Evolutionary conservation across 1,140 invertebrate genomes (phyloP).

Genomic region (Melipona quadrifasciata): DNA sequence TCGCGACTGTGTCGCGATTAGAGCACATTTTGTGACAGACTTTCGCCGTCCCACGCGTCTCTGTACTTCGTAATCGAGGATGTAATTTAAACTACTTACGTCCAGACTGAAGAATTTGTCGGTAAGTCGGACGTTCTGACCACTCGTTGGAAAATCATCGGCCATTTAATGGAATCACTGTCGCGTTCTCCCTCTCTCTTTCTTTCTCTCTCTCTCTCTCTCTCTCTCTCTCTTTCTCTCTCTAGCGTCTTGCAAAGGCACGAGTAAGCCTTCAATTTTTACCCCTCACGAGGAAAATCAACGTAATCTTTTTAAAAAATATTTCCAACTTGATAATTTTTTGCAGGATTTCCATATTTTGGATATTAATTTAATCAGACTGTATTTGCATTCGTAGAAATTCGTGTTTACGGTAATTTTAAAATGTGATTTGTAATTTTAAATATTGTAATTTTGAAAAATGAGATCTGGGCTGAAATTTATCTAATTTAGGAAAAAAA

Average conservation of each 20-base stretch:
- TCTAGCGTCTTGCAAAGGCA: neutral
- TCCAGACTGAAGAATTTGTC: slow-evolving; percentile 58
- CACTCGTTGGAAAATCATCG: slow-evolving; percentile 32
- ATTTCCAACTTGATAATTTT: neutral
- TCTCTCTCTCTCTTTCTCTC: no score
- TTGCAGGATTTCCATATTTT: neutral
- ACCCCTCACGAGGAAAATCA: neutral
- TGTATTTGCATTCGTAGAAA: no score
- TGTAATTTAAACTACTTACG: slow-evolving; percentile 65
- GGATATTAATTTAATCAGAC: no score
- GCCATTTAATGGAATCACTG: slow-evolving; percentile 20
- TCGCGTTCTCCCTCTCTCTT: no score
- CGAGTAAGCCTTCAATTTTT: neutral
- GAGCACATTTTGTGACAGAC: slow-evolving; percentile 41
- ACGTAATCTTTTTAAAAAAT: neutral
- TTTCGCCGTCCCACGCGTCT: slow-evolving; percentile 63
- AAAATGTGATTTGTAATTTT: no score
- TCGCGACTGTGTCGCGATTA: slow-evolving; percentile 18
- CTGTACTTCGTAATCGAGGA: slow-evolving; percentile 63
- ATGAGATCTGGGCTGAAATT: no score
- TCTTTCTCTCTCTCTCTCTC: no score
- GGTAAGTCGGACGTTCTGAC: slow-evolving; percentile 41
- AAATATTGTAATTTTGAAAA: no score
- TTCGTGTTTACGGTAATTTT: no score
- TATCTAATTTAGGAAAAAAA: no score